Evolutionary conservation across 1,140 invertebrate species (phyloP), one percentile per base, ranked within the genome.

Genomic region (Anoplophora glabripennis): DNA sequence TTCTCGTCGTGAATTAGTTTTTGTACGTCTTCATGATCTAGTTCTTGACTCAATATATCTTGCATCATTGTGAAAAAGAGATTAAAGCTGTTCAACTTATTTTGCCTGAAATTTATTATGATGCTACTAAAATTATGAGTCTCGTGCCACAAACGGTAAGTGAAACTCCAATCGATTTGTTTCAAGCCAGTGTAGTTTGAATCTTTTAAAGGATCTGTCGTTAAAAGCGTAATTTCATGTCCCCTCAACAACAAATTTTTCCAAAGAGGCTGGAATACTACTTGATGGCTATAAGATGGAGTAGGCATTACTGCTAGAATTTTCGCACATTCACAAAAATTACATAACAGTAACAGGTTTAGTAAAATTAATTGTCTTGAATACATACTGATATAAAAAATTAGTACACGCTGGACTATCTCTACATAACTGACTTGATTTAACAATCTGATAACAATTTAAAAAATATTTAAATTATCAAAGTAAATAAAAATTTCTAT

Each of bases 201-300:
- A 11, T 71, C 57, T 9, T 69, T 68, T 8, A 73, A 53, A 0
- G 76, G 76, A 49, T 71, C 37, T 3, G 69, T 59, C 0, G 78
- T 79, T 4, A 79, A 57, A 0, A 77, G 51, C 0, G 77, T 74
- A 0, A 82, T 42, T 33, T 82, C 55, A 45, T 82, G 80, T 1
- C 80, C 80, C 21, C 74, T 71, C 21, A 53, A 58, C 8, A 54
- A 61, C 40, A 70, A 36, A 44, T 61, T 57, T 18, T 52, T 61
- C 40, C 74, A 70, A 28, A 81, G 53, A 12, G 68, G 58, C 14
- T 62, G 59, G 38, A 68, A 75, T 12, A 78, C 69, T 14, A 77
- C 68, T 58, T 77, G 76, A 44, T 81, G 79, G 61, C 79, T 81
- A 54, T 73, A 75, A 0, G 75, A 72, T 1, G 74, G 63, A 10